These are phyloP conservation scores for Sandelia bainsii DNA, from an alignment of 2,797 vertebrate genomes.

Conservation along the genomic window DNA sequence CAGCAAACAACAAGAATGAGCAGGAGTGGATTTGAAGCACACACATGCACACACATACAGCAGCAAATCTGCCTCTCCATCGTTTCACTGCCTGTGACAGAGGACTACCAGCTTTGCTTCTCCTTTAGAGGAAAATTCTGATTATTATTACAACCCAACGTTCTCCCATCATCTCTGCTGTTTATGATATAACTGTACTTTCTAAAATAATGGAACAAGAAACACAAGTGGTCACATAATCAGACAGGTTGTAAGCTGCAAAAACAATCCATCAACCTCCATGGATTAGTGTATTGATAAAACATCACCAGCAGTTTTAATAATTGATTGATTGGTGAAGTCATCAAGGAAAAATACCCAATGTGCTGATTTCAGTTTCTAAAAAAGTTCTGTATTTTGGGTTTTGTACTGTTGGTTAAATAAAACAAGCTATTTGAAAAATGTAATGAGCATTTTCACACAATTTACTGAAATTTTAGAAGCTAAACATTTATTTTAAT, in stretches of 20 bases:
- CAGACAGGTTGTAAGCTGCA: background rate
- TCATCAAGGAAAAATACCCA: background rate
- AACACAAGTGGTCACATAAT: background rate
- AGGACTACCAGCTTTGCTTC: background rate
- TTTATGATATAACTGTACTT: background rate
- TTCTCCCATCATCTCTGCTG: background rate
- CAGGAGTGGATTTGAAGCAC: slow-evolving; percentile 46
- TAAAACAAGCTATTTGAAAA: background rate
- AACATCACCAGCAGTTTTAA: background rate
- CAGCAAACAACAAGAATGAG: slow-evolving; percentile 69
- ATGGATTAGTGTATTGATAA: too few species aligned
- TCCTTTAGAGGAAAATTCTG: background rate
- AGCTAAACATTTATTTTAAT: background rate
- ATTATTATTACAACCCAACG: background rate
- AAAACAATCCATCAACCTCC: background rate
- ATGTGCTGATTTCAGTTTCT: background rate
- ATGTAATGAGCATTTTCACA: background rate
- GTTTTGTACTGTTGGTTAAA: background rate
- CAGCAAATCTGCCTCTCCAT: slow-evolving; percentile 13
- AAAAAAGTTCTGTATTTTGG: background rate
- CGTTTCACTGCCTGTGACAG: background rate
- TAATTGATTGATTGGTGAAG: background rate
- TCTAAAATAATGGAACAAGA: background rate
- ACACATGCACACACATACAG: slow-evolving; percentile 4
- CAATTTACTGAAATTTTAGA: background rate